Evolutionary conservation across 64 coral and sea anemone genomes (phyloP).

Genomic region (Porites lutea): DNA sequence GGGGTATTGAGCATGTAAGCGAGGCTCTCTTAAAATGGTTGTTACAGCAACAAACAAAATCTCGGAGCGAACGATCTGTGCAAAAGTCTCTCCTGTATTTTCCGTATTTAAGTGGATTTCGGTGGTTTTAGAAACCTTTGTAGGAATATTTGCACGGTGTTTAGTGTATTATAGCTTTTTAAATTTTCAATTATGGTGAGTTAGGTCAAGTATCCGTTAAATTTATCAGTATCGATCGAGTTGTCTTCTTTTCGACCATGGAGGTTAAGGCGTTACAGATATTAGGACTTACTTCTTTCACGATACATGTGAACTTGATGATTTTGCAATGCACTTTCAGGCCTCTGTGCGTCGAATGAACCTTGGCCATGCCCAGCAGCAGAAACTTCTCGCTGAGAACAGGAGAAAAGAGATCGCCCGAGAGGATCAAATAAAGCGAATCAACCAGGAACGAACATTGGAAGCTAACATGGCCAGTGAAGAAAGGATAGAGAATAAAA

Average conservation of each 20-base stretch:
- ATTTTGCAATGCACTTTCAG: constrained; percentile 35
- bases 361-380: constrained; percentile 87
- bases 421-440: constrained; percentile 94
- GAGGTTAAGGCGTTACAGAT: not conserved
- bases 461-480: constrained; percentile 94
- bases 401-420: constrained; percentile 89
- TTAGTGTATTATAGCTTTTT: not conserved
- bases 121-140: not conserved
- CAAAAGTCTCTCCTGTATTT: not conserved
- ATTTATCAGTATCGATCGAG: not conserved
- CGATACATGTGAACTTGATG: not conserved
- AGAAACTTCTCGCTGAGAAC: constrained; percentile 81
- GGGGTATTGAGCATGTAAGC: constrained; percentile 5
- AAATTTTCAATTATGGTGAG: constrained; percentile 5
- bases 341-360: constrained; percentile 90
- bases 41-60: constrained; percentile 56
- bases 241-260: not conserved
- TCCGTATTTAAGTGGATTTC: not conserved
- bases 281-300: not conserved
- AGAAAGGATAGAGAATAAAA: constrained; percentile 96
- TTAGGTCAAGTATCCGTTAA: not conserved
- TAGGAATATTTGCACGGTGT: not conserved
- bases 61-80: no score
- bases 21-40: not conserved
- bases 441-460: constrained; percentile 83